phyloP scores from a whole-genome alignment of 2,797 vertebrate genomes.

The Eulemur mongoz region DNA sequence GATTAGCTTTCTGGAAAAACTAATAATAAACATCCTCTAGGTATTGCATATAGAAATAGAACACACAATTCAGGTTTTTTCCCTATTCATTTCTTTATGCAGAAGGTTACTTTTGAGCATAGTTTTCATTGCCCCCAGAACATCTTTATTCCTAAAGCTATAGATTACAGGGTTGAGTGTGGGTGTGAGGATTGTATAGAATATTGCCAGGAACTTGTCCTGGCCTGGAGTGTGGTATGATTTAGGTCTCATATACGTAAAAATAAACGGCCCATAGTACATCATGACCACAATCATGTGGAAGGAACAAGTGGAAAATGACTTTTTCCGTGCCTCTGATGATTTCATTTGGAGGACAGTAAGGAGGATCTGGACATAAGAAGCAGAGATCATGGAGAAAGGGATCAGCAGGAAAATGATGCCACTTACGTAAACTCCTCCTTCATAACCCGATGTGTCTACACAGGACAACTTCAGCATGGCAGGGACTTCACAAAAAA shows the following conservation, averaged over 20 bases:
- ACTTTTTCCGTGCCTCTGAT: not conserved
- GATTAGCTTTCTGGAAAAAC: not conserved
- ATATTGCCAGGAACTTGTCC: not conserved
- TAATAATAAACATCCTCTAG: not conserved
- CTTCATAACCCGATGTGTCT: slow-evolving; percentile 19
- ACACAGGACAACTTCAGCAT: slow-evolving; percentile 59
- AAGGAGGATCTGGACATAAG: slow-evolving; percentile 46
- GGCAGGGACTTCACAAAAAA: slow-evolving; percentile 62
- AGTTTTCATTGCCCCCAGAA: not conserved
- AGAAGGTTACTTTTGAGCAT: not conserved
- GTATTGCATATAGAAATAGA: not conserved
- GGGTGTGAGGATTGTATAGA: slow-evolving; percentile 24
- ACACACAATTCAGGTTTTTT: not conserved
- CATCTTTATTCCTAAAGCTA: slow-evolving; percentile 39
- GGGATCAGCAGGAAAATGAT: slow-evolving; percentile 30
- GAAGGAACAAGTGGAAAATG: slow-evolving; percentile 43
- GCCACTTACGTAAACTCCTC: not conserved
- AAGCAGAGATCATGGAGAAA: not conserved
- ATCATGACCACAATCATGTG: slow-evolving; percentile 23
- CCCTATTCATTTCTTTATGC: not conserved
- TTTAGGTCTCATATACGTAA: slow-evolving; percentile 11
- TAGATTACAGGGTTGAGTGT: slow-evolving; percentile 3
- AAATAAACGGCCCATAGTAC: slow-evolving; percentile 45
- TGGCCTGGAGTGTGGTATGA: not conserved
- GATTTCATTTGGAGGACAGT: slow-evolving; percentile 48